phyloP scores from a whole-genome alignment of 2,888 invertebrate species.

The Lasioglossum zephyrum region DNA sequence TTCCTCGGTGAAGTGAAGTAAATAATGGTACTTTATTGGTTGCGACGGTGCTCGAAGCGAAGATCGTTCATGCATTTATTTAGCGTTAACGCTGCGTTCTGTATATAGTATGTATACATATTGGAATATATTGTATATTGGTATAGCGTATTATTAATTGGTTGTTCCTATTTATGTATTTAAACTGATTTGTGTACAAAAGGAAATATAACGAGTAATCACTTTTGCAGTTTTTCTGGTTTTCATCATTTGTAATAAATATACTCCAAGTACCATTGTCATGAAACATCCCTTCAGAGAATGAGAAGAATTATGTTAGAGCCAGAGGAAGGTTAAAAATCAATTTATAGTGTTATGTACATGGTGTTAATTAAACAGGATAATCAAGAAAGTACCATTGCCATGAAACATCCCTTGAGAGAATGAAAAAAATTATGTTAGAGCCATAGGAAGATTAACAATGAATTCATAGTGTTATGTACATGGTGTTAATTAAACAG shows the following conservation, averaged over 20 bases:
- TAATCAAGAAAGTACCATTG: too few relatives aligned
- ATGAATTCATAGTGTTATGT: too few relatives aligned
- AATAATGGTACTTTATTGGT: background rate
- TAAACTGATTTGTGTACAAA: background rate
- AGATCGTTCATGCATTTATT: slow-evolving; percentile 48
- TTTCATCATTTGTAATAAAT: background rate
- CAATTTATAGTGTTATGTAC: too few relatives aligned
- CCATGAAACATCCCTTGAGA: too few relatives aligned
- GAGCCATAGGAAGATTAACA: too few relatives aligned
- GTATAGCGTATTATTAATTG: slow-evolving; percentile 18
- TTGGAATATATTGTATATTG: background rate
- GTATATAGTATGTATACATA: slow-evolving; percentile 23
- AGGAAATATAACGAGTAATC: background rate
- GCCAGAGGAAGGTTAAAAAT: too few relatives aligned
- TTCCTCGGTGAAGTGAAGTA: background rate
- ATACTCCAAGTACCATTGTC: too few relatives aligned
- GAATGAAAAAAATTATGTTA: too few relatives aligned
- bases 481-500: too few relatives aligned
- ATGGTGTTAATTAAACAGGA: too few relatives aligned
- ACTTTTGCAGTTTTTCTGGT: background rate
- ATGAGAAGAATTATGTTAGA: too few relatives aligned
- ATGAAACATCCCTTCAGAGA: too few relatives aligned
- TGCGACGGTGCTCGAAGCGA: background rate
- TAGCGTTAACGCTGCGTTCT: slow-evolving; percentile 30
- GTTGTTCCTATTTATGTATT: slow-evolving; percentile 1